A percentile compares a stretch with the other conserved stretches of the same genome.
Conservation (phyloP, 2,888 invertebrate species). For the Apantesis nais region DNA sequence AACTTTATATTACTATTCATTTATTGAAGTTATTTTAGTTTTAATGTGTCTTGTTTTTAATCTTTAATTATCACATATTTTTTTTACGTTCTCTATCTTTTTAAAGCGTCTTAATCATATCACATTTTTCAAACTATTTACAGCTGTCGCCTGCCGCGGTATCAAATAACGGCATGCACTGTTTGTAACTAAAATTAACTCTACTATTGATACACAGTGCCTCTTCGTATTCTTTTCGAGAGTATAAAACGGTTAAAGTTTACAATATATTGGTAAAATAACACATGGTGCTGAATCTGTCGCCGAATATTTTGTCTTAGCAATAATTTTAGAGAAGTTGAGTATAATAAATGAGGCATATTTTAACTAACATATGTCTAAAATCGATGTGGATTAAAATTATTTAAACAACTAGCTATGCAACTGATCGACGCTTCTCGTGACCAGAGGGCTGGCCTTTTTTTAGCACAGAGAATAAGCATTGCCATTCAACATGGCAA, state of each 20-base stretch:
- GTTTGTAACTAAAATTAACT: conserved; percentile 44
- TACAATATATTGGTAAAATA: conserved; percentile 45
- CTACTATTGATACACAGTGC: conserved; percentile 28
- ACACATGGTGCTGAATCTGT: conserved; percentile 41
- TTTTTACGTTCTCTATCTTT: neutral
- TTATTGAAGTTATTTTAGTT: neutral
- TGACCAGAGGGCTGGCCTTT: too few relatives aligned
- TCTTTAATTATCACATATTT: neutral
- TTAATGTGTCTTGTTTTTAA: neutral
- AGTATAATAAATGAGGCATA: conserved; percentile 26
- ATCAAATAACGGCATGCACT: conserved; percentile 34
- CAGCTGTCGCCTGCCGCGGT: conserved; percentile 25
- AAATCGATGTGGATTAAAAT: conserved; percentile 1
- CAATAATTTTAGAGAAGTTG: conserved; percentile 25
- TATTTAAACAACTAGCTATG: neutral
- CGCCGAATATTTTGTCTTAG: conserved; percentile 33
- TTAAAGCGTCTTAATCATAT: neutral
- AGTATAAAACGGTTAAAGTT: conserved; percentile 47
- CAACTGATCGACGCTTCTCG: too few relatives aligned
- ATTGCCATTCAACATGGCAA: too few relatives aligned
- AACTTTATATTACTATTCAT: neutral
- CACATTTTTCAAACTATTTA: conserved; percentile 13
- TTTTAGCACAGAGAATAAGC: too few relatives aligned
- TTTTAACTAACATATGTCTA: conserved; percentile 6
- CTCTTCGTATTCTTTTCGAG: conserved; percentile 36